A percentile compares a stretch with the other conserved stretches of the same genome.
Conservation (phyloP, 2,888 invertebrate species). For the Amaurobius ferox region DNA sequence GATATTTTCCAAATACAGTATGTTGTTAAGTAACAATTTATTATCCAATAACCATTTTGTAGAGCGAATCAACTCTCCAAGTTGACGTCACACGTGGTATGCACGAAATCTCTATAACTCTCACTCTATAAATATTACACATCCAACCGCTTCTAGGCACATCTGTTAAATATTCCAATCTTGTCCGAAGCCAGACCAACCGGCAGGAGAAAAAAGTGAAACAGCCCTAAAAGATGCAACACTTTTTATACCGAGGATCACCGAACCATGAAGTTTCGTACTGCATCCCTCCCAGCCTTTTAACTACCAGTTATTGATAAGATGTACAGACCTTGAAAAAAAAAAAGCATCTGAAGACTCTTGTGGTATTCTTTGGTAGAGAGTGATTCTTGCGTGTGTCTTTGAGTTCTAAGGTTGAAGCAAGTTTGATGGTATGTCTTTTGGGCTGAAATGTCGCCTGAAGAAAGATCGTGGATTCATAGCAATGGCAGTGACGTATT, state of each 20-base stretch:
- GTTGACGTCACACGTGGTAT: no score
- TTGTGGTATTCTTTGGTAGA: conserved; percentile 20
- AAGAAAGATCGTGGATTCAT: no score
- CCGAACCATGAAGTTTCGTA: conserved; percentile 44
- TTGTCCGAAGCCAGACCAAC: background rate
- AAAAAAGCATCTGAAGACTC: conserved; percentile 10
- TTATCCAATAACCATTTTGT: no score
- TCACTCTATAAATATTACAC: no score
- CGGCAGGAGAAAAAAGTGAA: conserved; percentile 32
- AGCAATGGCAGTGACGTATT: no score
- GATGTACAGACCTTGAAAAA: conserved; percentile 20
- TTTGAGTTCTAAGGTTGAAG: background rate
- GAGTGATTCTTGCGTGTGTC: background rate
- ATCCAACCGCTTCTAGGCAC: background rate
- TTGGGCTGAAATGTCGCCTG: no score
- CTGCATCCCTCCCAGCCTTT: conserved; percentile 10
- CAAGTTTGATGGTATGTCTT: no score
- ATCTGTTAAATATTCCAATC: conserved; percentile 8
- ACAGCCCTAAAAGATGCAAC: conserved; percentile 37
- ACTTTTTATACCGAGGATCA: conserved; percentile 59
- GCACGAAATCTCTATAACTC: no score
- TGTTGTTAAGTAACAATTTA: no score
- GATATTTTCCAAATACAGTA: no score
- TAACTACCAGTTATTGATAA: conserved; percentile 11
- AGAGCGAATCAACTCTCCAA: no score